Evolutionary conservation across 2,113 vertebrate genomes (phyloP).

Genomic region (Lasiurus borealis): DNA sequence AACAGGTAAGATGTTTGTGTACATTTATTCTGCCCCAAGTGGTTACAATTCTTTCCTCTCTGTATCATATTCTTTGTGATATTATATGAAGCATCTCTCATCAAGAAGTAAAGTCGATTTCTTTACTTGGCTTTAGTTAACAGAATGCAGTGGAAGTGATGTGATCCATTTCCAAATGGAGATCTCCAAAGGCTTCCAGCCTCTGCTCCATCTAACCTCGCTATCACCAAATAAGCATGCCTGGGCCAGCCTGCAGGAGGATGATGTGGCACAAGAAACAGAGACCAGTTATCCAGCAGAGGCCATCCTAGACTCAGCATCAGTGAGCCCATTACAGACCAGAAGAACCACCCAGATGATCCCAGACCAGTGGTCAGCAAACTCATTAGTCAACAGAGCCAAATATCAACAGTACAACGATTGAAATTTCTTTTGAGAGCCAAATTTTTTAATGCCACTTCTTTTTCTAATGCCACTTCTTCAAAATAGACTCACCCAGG

Average conservation of each 20-base stretch:
- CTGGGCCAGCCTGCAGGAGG: neutral
- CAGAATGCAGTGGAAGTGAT: neutral
- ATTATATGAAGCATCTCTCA: neutral
- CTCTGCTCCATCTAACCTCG: neutral
- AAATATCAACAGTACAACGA: too few species aligned
- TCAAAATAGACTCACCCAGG: too few species aligned
- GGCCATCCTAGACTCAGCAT: neutral
- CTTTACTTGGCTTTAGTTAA: neutral
- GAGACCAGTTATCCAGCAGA: neutral
- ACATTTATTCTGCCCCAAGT: neutral
- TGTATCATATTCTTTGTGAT: neutral
- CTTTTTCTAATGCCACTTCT: too few species aligned
- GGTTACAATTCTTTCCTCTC: neutral
- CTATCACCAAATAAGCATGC: neutral
- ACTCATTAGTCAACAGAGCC: too few species aligned
- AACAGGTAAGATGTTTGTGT: neutral
- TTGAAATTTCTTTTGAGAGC: too few species aligned
- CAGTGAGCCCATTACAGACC: neutral
- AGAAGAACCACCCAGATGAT: neutral
- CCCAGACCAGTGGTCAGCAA: neutral
- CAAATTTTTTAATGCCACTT: too few species aligned
- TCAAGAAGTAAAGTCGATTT: neutral
- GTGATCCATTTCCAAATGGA: neutral
- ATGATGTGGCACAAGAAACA: neutral
- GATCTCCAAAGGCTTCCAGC: neutral